Evolutionary conservation across 2,797 vertebrate genomes (phyloP).

Genomic region (Naso thynnoides): DNA sequence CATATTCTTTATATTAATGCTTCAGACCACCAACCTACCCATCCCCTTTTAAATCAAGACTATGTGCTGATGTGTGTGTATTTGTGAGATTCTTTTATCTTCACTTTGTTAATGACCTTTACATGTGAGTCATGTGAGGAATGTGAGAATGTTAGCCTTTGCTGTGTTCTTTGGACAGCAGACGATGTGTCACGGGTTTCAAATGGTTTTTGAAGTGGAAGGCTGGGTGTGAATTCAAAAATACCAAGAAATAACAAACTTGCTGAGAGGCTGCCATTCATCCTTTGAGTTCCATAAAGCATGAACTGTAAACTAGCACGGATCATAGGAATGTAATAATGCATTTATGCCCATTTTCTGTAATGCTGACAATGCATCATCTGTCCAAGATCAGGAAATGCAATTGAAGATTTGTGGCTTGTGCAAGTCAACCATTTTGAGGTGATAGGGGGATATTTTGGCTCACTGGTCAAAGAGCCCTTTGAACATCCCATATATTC

Average conservation of each 20-base stretch:
- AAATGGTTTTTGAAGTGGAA: constrained; percentile 55
- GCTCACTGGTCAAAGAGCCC: constrained; percentile 44
- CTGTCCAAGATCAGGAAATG: constrained; percentile 43
- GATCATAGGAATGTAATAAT: constrained; percentile 22
- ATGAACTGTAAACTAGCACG: constrained; percentile 7
- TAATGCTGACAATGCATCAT: constrained; percentile 30
- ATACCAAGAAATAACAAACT: constrained; percentile 56
- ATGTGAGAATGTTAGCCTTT: constrained; percentile 60
- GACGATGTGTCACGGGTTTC: constrained; percentile 59
- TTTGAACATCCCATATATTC: constrained; percentile 58
- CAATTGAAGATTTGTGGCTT: constrained; percentile 45
- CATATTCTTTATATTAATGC: constrained; percentile 38
- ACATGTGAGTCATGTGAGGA: constrained; percentile 58
- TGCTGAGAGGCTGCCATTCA: constrained; percentile 62
- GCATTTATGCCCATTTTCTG: constrained; percentile 1
- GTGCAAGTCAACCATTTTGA: constrained; percentile 38
- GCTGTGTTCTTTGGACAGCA: constrained; percentile 64
- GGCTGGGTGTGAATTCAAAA: constrained; percentile 61
- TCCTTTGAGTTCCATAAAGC: constrained; percentile 18
- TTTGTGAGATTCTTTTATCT: constrained; percentile 39
- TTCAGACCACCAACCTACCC: constrained; percentile 39
- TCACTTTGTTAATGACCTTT: constrained; percentile 70
- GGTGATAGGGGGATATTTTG: constrained; percentile 53
- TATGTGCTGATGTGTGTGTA: constrained; percentile 24
- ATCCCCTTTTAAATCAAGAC: constrained; percentile 37